Percentiles rank a stretch among this genome's conserved stretches.
Evolutionary conservation across 2,888 invertebrate species (phyloP).

Genomic region (Ophion slaviceki): DNA sequence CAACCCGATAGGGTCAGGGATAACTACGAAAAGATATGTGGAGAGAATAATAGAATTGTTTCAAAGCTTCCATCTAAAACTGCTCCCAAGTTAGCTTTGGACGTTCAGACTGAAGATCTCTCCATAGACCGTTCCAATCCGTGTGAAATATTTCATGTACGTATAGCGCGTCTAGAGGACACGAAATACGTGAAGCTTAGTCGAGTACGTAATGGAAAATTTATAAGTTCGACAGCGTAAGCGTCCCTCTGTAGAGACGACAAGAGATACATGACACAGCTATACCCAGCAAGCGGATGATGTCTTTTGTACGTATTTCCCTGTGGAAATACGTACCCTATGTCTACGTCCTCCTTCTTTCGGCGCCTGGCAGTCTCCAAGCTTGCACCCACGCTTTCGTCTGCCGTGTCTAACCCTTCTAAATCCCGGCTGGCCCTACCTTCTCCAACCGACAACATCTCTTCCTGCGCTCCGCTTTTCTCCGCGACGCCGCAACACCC

Average conservation of each 20-base stretch:
- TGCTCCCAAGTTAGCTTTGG: background rate
- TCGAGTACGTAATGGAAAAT: slow-evolving; percentile 56
- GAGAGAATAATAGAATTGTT: background rate
- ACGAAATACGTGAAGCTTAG: slow-evolving; percentile 41
- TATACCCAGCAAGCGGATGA: slow-evolving; percentile 9
- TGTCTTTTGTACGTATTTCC: slow-evolving; percentile 50
- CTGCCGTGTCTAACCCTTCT: slow-evolving; percentile 21
- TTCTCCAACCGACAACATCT: background rate
- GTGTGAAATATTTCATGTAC: background rate
- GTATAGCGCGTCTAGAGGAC: slow-evolving; percentile 15
- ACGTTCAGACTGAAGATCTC: background rate
- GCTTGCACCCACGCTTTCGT: slow-evolving; percentile 53
- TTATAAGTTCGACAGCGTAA: slow-evolving; percentile 24
- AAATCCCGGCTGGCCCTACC: background rate
- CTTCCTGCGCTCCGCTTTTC: slow-evolving; percentile 9
- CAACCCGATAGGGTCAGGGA: background rate
- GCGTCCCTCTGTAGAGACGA: slow-evolving; percentile 13
- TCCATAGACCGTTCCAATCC: background rate
- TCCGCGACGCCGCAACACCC: slow-evolving; percentile 38
- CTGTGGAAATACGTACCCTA: slow-evolving; percentile 4
- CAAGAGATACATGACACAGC: slow-evolving; percentile 10
- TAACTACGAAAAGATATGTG: background rate
- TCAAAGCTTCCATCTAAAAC: background rate
- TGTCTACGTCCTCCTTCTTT: slow-evolving; percentile 15
- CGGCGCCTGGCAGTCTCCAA: slow-evolving; percentile 48